Conservation (phyloP, 2,888 invertebrate species). For the Baccha elongata region DNA sequence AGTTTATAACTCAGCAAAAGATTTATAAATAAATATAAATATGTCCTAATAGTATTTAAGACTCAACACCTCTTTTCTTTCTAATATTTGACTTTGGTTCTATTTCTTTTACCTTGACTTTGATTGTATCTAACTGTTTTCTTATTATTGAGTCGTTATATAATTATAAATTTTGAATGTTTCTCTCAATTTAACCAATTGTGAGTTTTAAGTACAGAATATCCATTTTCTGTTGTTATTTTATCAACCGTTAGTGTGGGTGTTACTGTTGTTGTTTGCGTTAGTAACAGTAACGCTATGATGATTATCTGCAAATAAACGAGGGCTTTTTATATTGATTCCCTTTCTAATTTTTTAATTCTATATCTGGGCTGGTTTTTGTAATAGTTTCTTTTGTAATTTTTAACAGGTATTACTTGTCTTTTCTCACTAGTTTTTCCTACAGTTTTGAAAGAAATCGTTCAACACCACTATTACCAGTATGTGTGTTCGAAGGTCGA, state of each 20-base stretch:
- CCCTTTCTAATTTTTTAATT: slow-evolving; percentile 9
- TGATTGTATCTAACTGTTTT: too few species aligned
- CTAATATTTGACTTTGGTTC: too few species aligned
- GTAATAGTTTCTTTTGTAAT: not conserved
- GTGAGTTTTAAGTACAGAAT: not conserved
- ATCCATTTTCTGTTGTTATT: slow-evolving; percentile 18
- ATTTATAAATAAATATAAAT: too few species aligned
- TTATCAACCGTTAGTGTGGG: slow-evolving; percentile 4
- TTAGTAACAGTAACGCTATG: not conserved
- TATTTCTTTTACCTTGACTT: too few species aligned
- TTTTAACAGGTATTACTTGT: slow-evolving; percentile 1
- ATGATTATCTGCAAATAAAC: not conserved
- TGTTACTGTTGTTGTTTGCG: not conserved
- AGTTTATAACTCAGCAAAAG: too few species aligned
- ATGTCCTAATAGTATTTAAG: too few species aligned
- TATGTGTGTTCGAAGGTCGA: slow-evolving; percentile 17
- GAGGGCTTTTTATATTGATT: not conserved
- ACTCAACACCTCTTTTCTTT: too few species aligned
- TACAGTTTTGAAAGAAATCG: too few species aligned
- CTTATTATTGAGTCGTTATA: too few species aligned
- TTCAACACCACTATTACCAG: too few species aligned
- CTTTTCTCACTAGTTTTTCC: not conserved
- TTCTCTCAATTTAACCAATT: too few species aligned
- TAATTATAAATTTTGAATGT: too few species aligned
- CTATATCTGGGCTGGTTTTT: slow-evolving; percentile 10